phyloP scores from a whole-genome alignment of 2,888 invertebrate genomes.

The Disparrhopalites patrizii region DNA sequence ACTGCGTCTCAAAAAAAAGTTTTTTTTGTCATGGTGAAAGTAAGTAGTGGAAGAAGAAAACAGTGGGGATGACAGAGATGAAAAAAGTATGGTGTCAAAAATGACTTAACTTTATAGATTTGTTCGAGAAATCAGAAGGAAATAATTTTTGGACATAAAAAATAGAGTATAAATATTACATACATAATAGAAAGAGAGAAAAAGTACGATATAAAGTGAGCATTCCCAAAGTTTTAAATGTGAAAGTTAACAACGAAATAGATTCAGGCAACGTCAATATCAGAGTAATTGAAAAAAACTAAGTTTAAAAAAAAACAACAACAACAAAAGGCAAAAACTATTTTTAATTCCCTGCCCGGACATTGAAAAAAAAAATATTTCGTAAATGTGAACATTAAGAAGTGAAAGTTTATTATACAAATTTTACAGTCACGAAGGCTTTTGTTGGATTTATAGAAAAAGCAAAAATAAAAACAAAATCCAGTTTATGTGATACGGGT shows the following conservation, averaged over 20 bases:
- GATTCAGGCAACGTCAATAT: constrained; percentile 4
- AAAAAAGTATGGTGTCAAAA: too few species aligned
- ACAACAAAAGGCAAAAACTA: not conserved
- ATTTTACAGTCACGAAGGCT: not conserved
- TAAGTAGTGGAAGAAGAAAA: too few species aligned
- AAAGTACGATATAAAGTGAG: constrained; percentile 13
- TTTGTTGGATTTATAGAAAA: not conserved
- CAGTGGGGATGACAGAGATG: too few species aligned
- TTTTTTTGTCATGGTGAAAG: too few species aligned
- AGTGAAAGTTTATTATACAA: not conserved
- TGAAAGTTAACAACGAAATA: not conserved
- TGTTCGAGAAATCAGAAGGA: too few species aligned
- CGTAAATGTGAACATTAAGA: constrained; percentile 1
- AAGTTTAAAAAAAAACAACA: not conserved
- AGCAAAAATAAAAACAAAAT: not conserved
- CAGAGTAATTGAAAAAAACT: not conserved
- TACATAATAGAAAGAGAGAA: not conserved
- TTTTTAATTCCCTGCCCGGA: too few species aligned
- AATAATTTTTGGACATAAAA: not conserved
- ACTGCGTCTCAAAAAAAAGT: too few species aligned
- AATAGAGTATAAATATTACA: not conserved
- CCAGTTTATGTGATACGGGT: not conserved
- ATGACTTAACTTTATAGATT: too few species aligned
- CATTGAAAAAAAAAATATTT: too few species aligned
- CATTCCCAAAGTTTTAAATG: constrained; percentile 15